These are phyloP conservation scores for Vimba vimba DNA, from an alignment of 2,113 vertebrate genomes.

Conservation along the genomic window DNA sequence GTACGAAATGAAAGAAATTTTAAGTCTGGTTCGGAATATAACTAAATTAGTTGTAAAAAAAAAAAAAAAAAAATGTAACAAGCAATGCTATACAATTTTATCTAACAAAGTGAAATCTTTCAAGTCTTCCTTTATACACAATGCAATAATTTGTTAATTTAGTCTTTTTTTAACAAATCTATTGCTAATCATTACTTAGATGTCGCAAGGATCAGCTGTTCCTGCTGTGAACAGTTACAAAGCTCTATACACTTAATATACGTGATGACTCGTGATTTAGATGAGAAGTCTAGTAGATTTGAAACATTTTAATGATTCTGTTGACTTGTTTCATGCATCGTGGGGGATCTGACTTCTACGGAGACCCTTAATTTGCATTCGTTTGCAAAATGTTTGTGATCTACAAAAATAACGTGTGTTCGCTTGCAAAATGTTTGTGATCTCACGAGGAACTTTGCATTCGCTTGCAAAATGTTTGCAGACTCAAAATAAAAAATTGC, in stretches of 20 bases:
- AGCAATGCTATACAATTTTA: neutral
- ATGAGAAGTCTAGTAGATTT: neutral
- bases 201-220: neutral
- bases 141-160: slow-evolving; percentile 14
- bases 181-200: neutral
- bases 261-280: neutral
- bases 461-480: too few relatives aligned
- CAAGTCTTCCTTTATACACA: slow-evolving; percentile 27
- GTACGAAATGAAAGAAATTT: slow-evolving; percentile 48
- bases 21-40: neutral
- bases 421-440: too few relatives aligned
- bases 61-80: neutral
- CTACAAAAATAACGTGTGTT: too few relatives aligned
- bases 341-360: neutral
- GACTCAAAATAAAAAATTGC: too few relatives aligned
- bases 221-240: neutral
- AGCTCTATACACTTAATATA: neutral
- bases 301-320: neutral
- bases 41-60: slow-evolving; percentile 5
- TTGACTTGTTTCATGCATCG: neutral
- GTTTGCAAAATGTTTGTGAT: too few relatives aligned
- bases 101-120: slow-evolving; percentile 2
- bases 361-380: too few relatives aligned
- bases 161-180: neutral
- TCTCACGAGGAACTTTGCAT: too few relatives aligned